Conservation (phyloP, 2,888 invertebrate species). For the Nomada lathburiana region DNA sequence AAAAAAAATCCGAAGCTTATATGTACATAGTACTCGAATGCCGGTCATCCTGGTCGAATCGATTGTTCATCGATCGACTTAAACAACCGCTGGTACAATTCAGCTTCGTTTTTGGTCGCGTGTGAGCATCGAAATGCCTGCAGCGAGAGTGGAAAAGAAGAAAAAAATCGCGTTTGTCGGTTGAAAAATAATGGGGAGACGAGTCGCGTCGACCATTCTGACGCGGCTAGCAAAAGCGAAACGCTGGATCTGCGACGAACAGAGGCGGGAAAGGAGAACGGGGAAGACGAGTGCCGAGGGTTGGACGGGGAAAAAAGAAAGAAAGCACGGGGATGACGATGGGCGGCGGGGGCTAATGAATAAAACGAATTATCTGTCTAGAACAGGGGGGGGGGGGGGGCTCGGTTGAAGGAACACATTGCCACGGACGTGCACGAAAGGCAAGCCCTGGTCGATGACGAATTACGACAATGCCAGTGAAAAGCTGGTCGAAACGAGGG, state of each 20-base stretch:
- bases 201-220: neutral
- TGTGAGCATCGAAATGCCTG: slow-evolving; percentile 17
- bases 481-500: neutral
- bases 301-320: neutral
- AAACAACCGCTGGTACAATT: slow-evolving; percentile 39
- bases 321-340: neutral
- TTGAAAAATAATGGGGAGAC: slow-evolving; percentile 14
- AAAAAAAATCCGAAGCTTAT: neutral
- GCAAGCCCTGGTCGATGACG: slow-evolving; percentile 9
- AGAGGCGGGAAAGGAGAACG: neutral
- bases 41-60: slow-evolving; percentile 11
- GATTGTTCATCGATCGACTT: slow-evolving; percentile 22
- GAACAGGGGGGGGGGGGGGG: slow-evolving; percentile 1
- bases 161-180: neutral
- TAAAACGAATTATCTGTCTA: slow-evolving; percentile 19
- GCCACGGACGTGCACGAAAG: slow-evolving; percentile 5
- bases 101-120: slow-evolving; percentile 14
- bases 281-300: neutral
- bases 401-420: slow-evolving; percentile 30
- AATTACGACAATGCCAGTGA: slow-evolving; percentile 20
- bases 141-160: neutral
- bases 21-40: slow-evolving; percentile 14
- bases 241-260: neutral
- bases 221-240: neutral
- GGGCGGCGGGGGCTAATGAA: neutral